Base-by-base conservation (phyloP, 2,888 invertebrate genomes). In the Tinea semifulvella region DNA sequence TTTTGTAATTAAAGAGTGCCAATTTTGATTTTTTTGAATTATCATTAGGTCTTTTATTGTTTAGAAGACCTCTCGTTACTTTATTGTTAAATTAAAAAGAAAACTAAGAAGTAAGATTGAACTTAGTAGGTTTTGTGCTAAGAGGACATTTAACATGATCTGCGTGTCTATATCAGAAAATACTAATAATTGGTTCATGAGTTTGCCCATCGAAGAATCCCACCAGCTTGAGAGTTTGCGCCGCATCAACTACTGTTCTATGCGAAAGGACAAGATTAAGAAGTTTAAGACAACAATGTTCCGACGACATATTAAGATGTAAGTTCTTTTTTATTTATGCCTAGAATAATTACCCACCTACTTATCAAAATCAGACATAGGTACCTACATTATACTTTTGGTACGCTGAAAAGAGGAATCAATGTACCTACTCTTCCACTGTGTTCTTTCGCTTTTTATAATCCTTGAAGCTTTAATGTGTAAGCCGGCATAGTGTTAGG, bases 301-400 rank as follows among this genome's bases (percentile, higher is more conserved):
- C 42, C 69, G 61, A 69, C 66, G 61, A 69, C 61, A 69, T 55
- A 51, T 62, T 47, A 76, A 61, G 57, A 79, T 79, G 80, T 79
- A 60, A 79, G 79, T 77, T n/a, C n/a, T n/a, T n/a, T n/a, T n/a
- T n/a, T n/a, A n/a, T n/a, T n/a, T n/a, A n/a, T n/a, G n/a, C n/a
- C n/a, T n/a, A n/a, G n/a, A n/a, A n/a, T n/a, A n/a, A n/a, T n/a
- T n/a, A n/a, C n/a, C n/a, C n/a, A n/a, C n/a, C n/a, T n/a, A n/a
- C n/a, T n/a, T n/a, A n/a, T n/a, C n/a, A n/a, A n/a, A n/a, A n/a
- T n/a, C n/a, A n/a, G n/a, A n/a, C n/a, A n/a, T n/a, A n/a, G n/a
- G n/a, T n/a, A n/a, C n/a, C n/a, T n/a, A n/a, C n/a, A n/a, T n/a
- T n/a, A n/a, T n/a, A n/a, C n/a, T n/a, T n/a, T n/a, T n/a, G n/a